Evolutionary conservation across 1,140 invertebrate species (phyloP).

Genomic region (Calliphora vicina): DNA sequence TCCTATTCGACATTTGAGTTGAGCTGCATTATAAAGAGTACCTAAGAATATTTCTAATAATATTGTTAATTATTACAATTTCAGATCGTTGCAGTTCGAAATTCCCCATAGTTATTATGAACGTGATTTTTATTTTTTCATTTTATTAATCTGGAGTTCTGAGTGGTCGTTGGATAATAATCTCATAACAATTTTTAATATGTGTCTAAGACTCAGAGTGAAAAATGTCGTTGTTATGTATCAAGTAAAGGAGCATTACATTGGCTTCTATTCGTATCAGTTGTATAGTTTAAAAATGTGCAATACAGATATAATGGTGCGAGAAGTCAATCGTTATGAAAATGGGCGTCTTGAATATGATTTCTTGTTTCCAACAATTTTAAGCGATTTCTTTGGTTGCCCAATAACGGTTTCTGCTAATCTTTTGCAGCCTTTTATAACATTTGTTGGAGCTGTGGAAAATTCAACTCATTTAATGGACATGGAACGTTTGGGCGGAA

Average conservation of each 20-base stretch:
- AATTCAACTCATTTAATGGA: too few species aligned
- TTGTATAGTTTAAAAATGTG: background rate
- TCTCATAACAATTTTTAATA: background rate
- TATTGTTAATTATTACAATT: too few species aligned
- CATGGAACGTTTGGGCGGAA: too few species aligned
- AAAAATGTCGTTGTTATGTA: slow-evolving; percentile 38
- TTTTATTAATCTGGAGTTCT: background rate
- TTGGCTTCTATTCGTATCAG: slow-evolving; percentile 31
- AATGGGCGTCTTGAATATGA: too few species aligned
- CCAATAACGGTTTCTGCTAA: too few species aligned
- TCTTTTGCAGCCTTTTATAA: too few species aligned
- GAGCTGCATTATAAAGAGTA: background rate
- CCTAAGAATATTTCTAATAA: too few species aligned
- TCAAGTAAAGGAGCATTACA: background rate
- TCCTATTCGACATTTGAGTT: background rate
- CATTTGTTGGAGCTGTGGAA: too few species aligned
- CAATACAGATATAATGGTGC: background rate
- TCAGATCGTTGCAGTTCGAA: background rate
- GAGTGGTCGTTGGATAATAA: background rate
- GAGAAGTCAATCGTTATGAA: background rate
- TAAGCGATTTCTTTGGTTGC: too few species aligned
- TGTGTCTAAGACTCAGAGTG: background rate
- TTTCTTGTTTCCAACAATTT: too few species aligned
- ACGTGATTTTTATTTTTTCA: slow-evolving; percentile 21
- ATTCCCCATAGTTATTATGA: background rate